Base-by-base conservation (phyloP, 2,888 invertebrate species). In the Coenonympha glycerion region DNA sequence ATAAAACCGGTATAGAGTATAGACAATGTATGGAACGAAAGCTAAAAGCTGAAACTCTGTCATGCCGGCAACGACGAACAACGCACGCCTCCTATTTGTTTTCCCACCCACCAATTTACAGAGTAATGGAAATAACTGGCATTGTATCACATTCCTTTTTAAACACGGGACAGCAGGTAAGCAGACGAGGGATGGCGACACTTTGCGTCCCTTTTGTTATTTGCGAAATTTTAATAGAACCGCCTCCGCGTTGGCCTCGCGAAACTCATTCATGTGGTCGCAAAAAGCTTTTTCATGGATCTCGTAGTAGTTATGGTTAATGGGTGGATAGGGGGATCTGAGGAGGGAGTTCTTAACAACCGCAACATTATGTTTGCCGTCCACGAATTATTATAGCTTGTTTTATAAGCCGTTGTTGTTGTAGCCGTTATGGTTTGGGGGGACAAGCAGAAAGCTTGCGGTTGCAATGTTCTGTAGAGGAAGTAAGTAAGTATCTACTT, bases 181-280 rank as follows among this genome's bases (percentile, higher is more conserved):
- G 73, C 72, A 71, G 78, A 79, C 79, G 66, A 74, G 75, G 79
- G 82, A 68, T 61, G 64, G 69, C 63, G 63, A 71, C 76, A 76
- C 73, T 69, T 71, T 65, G 63, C 61, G 68, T 66, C 71, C 80
- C 76, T 78, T 79, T 73, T 71, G 79, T 75, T 83, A 82, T 83
- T 79, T 76, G 75, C 76, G 78, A 78, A 83, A 84, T 85, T 84
- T 83, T 82, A 83, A 82, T 84, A 79, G 78, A 79, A 83, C 75
- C 74, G 73, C 64, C 56, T 46, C 47, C 40, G 45, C 54, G 52
- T 56, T 53, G 53, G 49, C 56, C 60, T 55, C 52, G 47, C 46
- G 56, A 56, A 58, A 50, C 53, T 53, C 58, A 50, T 53, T 57
- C 58, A 55, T 55, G 58, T 58, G 52, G 57, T 57, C 47, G 47